phyloP scores from a whole-genome alignment of 2,113 vertebrate species.

The Salvelinus sp. region DNA sequence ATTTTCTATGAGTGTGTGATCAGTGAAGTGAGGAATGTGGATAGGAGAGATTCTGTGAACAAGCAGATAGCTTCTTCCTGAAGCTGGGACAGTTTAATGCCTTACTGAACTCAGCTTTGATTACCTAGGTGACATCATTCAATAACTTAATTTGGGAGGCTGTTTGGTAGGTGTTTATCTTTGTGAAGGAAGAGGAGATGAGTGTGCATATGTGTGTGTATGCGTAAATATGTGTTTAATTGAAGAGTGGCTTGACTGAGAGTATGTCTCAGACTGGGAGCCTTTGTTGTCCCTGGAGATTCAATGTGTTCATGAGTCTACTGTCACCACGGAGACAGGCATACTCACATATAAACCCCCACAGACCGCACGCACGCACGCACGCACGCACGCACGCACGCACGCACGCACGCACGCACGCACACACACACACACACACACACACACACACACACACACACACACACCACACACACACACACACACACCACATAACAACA shows the following conservation, averaged over 20 bases:
- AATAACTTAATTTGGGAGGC: slow-evolving; percentile 20
- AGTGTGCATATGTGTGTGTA: no score
- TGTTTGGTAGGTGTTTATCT: slow-evolving; percentile 25
- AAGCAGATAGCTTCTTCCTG: no score
- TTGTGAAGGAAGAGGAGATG: not conserved
- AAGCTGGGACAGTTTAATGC: slow-evolving; percentile 1
- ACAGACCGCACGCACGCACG: slow-evolving; percentile 19
- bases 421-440: no score
- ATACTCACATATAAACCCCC: slow-evolving; percentile 28
- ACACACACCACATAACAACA: no score
- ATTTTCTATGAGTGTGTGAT: no score
- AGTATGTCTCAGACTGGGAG: not conserved
- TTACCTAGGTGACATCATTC: slow-evolving; percentile 15
- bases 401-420: no score
- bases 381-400: no score
- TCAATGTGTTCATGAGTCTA: slow-evolving; percentile 24
- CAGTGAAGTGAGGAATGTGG: no score
- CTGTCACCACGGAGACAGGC: slow-evolving; percentile 10
- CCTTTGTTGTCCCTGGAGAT: slow-evolving; percentile 29
- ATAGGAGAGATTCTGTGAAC: no score
- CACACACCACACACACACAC: no score
- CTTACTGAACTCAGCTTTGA: slow-evolving; percentile 20
- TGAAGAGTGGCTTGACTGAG: not conserved
- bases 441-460: no score
- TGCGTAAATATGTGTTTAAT: no score